Conservation (phyloP, 2,888 invertebrate species). For the Abrostola tripartita region DNA sequence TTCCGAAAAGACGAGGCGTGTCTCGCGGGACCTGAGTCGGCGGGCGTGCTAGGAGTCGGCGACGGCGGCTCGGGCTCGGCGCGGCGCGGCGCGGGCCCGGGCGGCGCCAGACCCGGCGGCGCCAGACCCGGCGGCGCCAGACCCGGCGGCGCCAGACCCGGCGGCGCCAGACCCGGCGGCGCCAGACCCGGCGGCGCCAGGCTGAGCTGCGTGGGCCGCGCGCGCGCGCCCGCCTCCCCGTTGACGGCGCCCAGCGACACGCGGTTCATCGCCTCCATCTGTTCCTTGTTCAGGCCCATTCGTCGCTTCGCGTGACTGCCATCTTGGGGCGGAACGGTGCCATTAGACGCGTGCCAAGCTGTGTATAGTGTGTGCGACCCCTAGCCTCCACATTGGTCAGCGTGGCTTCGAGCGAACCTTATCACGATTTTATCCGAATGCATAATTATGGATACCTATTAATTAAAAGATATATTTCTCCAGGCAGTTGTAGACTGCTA, state of each 20-base stretch:
- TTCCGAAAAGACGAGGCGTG: conserved; percentile 71
- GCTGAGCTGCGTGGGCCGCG: conserved; percentile 84
- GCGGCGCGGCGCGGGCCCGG: conserved; percentile 70
- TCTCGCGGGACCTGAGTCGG: conserved; percentile 85
- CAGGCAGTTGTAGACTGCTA: not conserved
- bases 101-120: conserved; percentile 73
- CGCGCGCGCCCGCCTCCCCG: conserved; percentile 58
- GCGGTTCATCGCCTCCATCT: conserved; percentile 87
- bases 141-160: conserved; percentile 74
- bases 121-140: conserved; percentile 86
- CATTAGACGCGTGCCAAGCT: conserved; percentile 78
- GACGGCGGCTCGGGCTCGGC: conserved; percentile 78
- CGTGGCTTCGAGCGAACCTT: conserved; percentile 28
- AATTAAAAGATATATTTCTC: not conserved
- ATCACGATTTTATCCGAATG: conserved; percentile 39
- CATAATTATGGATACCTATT: conserved; percentile 1
- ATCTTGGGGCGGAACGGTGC: conserved; percentile 86
- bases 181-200: conserved; percentile 78
- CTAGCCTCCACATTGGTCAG: conserved; percentile 52
- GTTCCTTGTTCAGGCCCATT: conserved; percentile 88
- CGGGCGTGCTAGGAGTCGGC: conserved; percentile 88
- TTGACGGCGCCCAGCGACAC: conserved; percentile 79
- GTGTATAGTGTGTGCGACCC: conserved; percentile 54
- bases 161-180: conserved; percentile 85
- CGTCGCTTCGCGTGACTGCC: conserved; percentile 89